Conservation (phyloP, 2,888 invertebrate species). For the Pecten maximus region DNA sequence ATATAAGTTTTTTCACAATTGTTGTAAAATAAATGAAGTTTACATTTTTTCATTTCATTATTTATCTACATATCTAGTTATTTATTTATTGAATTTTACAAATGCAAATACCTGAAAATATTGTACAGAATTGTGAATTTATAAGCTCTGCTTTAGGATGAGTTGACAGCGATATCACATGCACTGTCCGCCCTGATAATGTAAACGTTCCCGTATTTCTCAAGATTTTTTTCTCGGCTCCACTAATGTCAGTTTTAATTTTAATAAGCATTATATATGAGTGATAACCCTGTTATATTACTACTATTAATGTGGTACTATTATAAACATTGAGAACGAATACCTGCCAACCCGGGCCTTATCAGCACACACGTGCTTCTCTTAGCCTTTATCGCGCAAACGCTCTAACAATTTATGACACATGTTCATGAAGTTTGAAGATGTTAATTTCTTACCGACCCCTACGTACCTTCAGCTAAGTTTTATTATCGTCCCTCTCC, state of each 20-base stretch:
- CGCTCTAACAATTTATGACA: conserved; percentile 24
- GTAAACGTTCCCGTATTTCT: background rate
- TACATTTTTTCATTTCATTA: too few species aligned
- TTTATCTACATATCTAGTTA: too few species aligned
- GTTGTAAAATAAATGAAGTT: too few species aligned
- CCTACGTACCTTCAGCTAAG: background rate
- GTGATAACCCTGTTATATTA: background rate
- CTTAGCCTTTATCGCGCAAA: background rate
- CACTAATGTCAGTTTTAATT: conserved; percentile 11
- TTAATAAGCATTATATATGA: conserved; percentile 16
- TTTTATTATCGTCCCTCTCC: background rate
- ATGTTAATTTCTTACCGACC: conserved; percentile 21
- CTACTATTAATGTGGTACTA: background rate
- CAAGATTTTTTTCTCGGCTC: background rate
- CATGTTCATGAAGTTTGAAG: conserved; percentile 18
- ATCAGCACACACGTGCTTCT: conserved; percentile 19
- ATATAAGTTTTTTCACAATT: too few species aligned
- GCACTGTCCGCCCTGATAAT: background rate
- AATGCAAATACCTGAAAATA: too few species aligned
- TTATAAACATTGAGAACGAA: background rate
- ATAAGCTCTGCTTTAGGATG: background rate
- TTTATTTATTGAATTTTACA: too few species aligned
- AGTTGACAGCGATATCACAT: background rate
- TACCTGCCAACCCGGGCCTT: background rate
- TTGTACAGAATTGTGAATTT: too few species aligned